Evolutionary conservation across 2,888 invertebrate species (phyloP), one percentile per base, ranked within the genome.

Genomic region (Bruchidius siliquastri): DNA sequence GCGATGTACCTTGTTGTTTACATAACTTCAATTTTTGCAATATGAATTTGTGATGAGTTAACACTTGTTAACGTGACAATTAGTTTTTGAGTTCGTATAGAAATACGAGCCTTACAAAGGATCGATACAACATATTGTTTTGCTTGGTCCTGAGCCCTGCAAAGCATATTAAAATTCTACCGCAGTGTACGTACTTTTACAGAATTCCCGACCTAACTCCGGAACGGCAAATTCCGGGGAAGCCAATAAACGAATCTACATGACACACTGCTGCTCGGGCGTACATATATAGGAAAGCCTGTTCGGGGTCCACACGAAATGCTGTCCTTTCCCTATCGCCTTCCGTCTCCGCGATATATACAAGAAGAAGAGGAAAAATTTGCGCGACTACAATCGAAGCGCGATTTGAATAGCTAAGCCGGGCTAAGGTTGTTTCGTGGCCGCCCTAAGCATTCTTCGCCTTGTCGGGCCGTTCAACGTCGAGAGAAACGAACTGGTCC

Each of bases 351-450:
- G 73, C 78, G 78, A 76, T 77, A 77, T 79, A 49, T 49, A 49
- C 78, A 80, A 77, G 80, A 80, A 77, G 81, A 77, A 81, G 81
- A 83, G 79, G 82, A 85, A 83, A 82, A 83, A 82, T 81, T 82
- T 84, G 86, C 82, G 80, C 85, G 81, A 83, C 85, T 85, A 85
- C 84, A 86, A 86, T 86, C 85, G 86, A 86, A 86, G 86, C 86
- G 86, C 85, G 86, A 86, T 86, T 86, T 86, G 86, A 86, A 86
- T 86, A 86, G 86, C 86, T 86, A 86, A 86, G 86, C 85, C 85
- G 82, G 83, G 85, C 85, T 85, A 85, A 86, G 86, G 85, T 85
- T 86, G 86, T 86, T 85, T 85, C 84, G 85, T 78, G 82, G 84
- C 82, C 76, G 83, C 77, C 82, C 86, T 85, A 84, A 82, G 82